Evolutionary conservation across 2,888 invertebrate genomes (phyloP).

Genomic region (Tortricodes alternella): DNA sequence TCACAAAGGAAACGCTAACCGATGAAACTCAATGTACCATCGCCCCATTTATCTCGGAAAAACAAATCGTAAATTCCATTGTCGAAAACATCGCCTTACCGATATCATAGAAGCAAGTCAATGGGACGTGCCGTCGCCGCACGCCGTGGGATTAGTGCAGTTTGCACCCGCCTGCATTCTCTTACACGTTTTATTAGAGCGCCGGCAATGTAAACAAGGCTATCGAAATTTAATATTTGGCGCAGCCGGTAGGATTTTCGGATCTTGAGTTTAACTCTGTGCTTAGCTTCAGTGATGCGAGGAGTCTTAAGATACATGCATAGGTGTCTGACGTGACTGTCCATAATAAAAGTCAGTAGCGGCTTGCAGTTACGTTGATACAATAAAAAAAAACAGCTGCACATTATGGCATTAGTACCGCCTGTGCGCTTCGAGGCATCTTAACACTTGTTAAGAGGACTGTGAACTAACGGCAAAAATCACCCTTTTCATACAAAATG

Average conservation of each 20-base stretch:
- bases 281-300: background rate
- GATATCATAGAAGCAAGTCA: slow-evolving; percentile 2
- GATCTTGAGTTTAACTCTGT: background rate
- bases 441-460: too few species aligned
- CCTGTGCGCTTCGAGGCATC: too few species aligned
- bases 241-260: background rate
- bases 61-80: slow-evolving; percentile 6
- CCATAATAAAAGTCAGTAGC: too few species aligned
- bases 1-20: background rate
- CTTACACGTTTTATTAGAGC: slow-evolving; percentile 21
- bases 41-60: background rate
- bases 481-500: too few species aligned
- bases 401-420: too few species aligned
- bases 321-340: background rate
- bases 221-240: slow-evolving; percentile 21
- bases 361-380: too few species aligned
- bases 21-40: background rate
- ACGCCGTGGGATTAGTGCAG: slow-evolving; percentile 7
- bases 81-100: slow-evolving; percentile 3
- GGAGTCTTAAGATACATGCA: too few species aligned
- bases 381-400: too few species aligned
- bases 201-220: slow-evolving; percentile 12
- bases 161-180: slow-evolving; percentile 7
- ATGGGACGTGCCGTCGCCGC: slow-evolving; percentile 3
- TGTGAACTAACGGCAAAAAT: too few species aligned